Evolutionary conservation across 2,113 vertebrate species (phyloP).

Genomic region (Clarias magur): DNA sequence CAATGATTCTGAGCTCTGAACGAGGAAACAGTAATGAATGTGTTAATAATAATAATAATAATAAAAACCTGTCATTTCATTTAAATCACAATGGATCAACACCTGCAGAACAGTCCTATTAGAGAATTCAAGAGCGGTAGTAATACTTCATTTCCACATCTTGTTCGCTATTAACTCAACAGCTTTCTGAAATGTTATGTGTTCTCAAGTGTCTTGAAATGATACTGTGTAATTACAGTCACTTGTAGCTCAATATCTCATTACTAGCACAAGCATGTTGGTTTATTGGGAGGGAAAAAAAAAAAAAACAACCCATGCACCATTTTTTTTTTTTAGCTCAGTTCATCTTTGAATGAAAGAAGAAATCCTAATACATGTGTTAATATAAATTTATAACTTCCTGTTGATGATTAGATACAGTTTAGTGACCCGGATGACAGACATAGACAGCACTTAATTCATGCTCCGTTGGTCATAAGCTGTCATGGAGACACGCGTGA

Average conservation of each 20-base stretch:
- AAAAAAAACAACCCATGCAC: constrained; percentile 1
- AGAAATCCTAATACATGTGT: not conserved
- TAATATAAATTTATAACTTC: not conserved
- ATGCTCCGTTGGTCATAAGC: constrained; percentile 49
- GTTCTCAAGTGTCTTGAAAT: constrained; percentile 34
- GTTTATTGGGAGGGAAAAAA: constrained; percentile 35
- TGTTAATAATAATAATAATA: too few species aligned
- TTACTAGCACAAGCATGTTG: constrained; percentile 16
- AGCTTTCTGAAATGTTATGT: constrained; percentile 31
- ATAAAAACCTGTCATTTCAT: too few species aligned
- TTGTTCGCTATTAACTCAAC: not conserved
- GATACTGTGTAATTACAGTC: constrained; percentile 41
- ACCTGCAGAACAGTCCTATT: not conserved
- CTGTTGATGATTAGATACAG: not conserved
- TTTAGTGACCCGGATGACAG: not conserved
- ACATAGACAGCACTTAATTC: not conserved
- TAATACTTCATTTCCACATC: not conserved
- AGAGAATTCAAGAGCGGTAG: not conserved
- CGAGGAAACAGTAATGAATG: not conserved
- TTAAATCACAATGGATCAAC: not conserved
- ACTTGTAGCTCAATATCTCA: not conserved
- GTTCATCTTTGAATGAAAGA: not conserved
- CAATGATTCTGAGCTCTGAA: not conserved
- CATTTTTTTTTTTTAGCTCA: not conserved
- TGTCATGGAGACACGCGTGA: constrained; percentile 49